Evolutionary conservation across 2,888 invertebrate species (phyloP).

Genomic region (Venustoraphidia nigricollis): DNA sequence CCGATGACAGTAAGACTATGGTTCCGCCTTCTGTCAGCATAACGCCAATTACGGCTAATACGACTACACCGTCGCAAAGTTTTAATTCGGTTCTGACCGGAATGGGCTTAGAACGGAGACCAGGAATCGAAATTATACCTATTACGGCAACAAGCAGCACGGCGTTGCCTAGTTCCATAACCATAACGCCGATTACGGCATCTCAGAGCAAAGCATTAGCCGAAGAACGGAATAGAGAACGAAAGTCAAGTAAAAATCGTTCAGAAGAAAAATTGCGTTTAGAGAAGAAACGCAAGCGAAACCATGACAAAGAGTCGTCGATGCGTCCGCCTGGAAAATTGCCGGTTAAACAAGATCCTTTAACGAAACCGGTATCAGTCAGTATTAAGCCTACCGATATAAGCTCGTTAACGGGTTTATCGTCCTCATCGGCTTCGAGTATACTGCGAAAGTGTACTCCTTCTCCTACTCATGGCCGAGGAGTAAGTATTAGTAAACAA

Average conservation of each 20-base stretch:
- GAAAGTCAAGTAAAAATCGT: slow-evolving; percentile 28
- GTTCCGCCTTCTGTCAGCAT: slow-evolving; percentile 45
- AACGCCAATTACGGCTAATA: slow-evolving; percentile 33
- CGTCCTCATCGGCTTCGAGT: slow-evolving; percentile 49
- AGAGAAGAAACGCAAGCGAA: slow-evolving; percentile 60
- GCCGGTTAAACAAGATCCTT: slow-evolving; percentile 54
- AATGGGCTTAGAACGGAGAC: slow-evolving; percentile 48
- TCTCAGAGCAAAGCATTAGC: slow-evolving; percentile 29
- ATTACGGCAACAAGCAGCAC: slow-evolving; percentile 44
- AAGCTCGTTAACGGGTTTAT: slow-evolving; percentile 31
- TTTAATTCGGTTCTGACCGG: slow-evolving; percentile 41
- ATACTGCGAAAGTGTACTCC: slow-evolving; percentile 53
- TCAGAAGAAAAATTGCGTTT: slow-evolving; percentile 30
- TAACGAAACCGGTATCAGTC: slow-evolving; percentile 55
- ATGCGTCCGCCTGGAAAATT: slow-evolving; percentile 76
- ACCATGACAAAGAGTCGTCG: slow-evolving; percentile 56
- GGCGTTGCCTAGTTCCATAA: slow-evolving; percentile 62
- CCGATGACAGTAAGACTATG: slow-evolving; percentile 38
- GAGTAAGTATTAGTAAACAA: slow-evolving; percentile 44
- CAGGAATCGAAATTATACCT: slow-evolving; percentile 77
- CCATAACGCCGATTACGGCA: slow-evolving; percentile 66
- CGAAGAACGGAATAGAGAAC: slow-evolving; percentile 26
- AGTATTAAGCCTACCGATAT: slow-evolving; percentile 54
- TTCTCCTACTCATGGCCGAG: slow-evolving; percentile 52
- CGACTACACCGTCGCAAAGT: slow-evolving; percentile 30